Percentiles rank a stretch among this genome's conserved stretches.
phyloP scores from a whole-genome alignment of 1,140 invertebrate genomes.

The Olivierus martensii region DNA sequence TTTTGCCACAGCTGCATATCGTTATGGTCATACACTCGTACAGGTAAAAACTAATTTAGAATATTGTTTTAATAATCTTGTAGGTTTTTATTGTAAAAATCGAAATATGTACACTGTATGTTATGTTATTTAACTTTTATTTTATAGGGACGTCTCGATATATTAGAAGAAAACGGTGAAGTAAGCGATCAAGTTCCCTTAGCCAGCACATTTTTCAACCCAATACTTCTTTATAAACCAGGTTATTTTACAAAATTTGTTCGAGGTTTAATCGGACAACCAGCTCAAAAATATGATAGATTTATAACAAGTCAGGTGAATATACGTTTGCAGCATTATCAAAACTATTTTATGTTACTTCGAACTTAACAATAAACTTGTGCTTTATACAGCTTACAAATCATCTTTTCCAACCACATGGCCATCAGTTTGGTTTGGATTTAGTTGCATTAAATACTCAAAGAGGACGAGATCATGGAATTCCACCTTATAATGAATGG shows the following conservation, averaged over 20 bases:
- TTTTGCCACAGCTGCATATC: constrained; percentile 38
- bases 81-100: no score
- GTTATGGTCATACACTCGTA: constrained; percentile 50
- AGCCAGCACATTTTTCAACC: constrained; percentile 47
- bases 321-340: no score
- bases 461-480: constrained; percentile 74
- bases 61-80: no score
- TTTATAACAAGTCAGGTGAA: constrained; percentile 5
- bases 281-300: constrained; percentile 50
- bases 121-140: not conserved
- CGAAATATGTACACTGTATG: not conserved
- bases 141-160: not conserved
- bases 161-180: no score
- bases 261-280: constrained; percentile 69
- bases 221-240: constrained; percentile 60
- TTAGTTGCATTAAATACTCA: constrained; percentile 71
- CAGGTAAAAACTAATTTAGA: no score
- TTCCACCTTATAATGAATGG: constrained; percentile 66
- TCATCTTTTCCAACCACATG: constrained; percentile 50
- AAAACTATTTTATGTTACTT: no score
- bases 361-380: no score
- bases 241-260: constrained; percentile 63
- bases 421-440: constrained; percentile 48
- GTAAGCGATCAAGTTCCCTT: no score
- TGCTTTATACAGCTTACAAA: constrained; percentile 49